These are phyloP conservation scores for Dione vanillae DNA, from an alignment of 2,888 invertebrate species.

Conservation along the genomic window DNA sequence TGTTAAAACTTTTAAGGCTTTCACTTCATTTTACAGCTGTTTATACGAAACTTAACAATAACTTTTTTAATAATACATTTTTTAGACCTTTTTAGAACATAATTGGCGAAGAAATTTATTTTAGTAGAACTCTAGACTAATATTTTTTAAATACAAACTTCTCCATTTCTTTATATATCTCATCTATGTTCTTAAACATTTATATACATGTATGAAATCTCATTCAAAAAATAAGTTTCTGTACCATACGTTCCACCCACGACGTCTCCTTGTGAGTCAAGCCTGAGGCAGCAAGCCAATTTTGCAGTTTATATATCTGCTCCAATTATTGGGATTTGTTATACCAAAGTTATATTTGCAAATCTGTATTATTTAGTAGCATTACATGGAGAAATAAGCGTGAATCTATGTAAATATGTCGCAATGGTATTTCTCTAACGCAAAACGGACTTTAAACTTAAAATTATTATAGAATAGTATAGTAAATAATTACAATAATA, in stretches of 20 bases:
- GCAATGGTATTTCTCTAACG: too few species aligned
- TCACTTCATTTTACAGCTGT: constrained; percentile 7
- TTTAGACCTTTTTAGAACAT: too few species aligned
- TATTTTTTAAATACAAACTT: neutral
- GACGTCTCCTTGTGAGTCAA: constrained; percentile 40
- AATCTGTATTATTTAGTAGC: constrained; percentile 38
- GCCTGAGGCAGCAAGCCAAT: constrained; percentile 69
- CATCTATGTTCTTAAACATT: neutral
- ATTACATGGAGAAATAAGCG: too few species aligned
- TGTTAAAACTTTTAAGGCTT: constrained; percentile 20
- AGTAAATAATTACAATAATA: too few species aligned
- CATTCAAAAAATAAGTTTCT: neutral
- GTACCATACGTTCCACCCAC: constrained; percentile 40
- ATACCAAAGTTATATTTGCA: constrained; percentile 62
- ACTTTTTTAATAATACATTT: too few species aligned
- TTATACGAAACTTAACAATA: neutral
- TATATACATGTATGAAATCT: neutral
- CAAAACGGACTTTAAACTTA: too few species aligned
- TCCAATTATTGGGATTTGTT: constrained; percentile 73
- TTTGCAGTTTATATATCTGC: constrained; percentile 77
- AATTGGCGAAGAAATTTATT: too few species aligned
- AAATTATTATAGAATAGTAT: too few species aligned
- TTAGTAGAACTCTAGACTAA: too few species aligned
- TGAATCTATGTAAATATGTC: too few species aligned
- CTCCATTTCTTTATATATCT: neutral